phyloP scores from a whole-genome alignment of 2,113 vertebrate species.

The Gasterosteus aculeatus region DNA sequence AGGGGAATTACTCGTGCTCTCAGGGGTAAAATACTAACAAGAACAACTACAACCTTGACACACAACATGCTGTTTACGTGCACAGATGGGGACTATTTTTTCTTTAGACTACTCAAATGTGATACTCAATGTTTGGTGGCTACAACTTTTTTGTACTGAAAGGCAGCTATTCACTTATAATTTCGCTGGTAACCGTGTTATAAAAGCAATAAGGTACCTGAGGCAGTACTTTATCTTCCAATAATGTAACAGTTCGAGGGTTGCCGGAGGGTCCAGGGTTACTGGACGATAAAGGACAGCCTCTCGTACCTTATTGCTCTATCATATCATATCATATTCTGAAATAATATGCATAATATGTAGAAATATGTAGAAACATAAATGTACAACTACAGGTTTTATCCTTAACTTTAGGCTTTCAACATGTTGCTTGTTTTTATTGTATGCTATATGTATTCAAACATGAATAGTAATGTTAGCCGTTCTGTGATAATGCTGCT shows the following conservation, averaged over 20 bases:
- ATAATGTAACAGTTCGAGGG: too few relatives aligned
- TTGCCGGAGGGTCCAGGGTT: too few relatives aligned
- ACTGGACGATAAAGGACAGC: too few relatives aligned
- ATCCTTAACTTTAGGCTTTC: not conserved
- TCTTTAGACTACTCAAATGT: too few relatives aligned
- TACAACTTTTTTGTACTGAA: too few relatives aligned
- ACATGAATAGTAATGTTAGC: not conserved
- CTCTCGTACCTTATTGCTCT: too few relatives aligned
- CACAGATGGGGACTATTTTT: not conserved
- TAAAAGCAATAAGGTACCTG: too few relatives aligned
- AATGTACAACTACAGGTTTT: not conserved
- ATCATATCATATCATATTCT: not conserved
- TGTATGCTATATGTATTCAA: not conserved
- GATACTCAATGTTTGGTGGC: too few relatives aligned
- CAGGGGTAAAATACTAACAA: conserved; percentile 42
- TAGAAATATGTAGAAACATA: not conserved
- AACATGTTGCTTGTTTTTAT: not conserved
- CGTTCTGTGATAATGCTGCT: not conserved
- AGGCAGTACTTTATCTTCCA: too few relatives aligned
- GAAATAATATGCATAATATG: not conserved
- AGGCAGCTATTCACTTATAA: too few relatives aligned
- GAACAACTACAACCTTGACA: not conserved
- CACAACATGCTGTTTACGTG: not conserved
- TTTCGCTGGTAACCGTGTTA: too few relatives aligned
- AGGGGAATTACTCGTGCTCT: conserved; percentile 66